Conservation (phyloP, 2,888 invertebrate species). For the Aspidapion aeneum region DNA sequence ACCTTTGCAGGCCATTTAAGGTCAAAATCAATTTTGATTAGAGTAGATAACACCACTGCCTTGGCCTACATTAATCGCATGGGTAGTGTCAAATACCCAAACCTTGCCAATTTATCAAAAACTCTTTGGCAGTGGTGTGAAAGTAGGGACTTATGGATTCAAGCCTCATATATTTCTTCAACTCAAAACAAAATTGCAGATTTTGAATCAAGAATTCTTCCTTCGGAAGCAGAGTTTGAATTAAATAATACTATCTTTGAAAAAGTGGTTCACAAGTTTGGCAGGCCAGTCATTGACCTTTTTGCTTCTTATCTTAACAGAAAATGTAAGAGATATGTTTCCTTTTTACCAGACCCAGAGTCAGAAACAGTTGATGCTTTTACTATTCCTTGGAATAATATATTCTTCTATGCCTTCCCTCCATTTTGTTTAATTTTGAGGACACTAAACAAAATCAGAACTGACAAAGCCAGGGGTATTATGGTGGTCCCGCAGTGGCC, state of each 20-base stretch:
- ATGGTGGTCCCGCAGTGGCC: slow-evolving; percentile 12
- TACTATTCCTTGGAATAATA: slow-evolving; percentile 23
- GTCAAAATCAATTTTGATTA: slow-evolving; percentile 6
- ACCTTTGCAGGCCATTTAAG: slow-evolving; percentile 2
- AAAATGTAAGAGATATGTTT: background rate
- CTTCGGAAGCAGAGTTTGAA: background rate
- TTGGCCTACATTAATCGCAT: slow-evolving; percentile 5
- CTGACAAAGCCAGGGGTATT: slow-evolving; percentile 25
- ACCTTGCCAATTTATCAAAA: background rate
- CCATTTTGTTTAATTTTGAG: slow-evolving; percentile 33
- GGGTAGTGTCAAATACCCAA: slow-evolving; percentile 10
- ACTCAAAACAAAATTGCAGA: background rate
- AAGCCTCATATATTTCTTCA: background rate
- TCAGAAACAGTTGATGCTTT: slow-evolving; percentile 32
- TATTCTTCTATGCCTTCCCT: slow-evolving; percentile 21
- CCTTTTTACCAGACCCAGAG: slow-evolving; percentile 22
- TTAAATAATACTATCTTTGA: background rate
- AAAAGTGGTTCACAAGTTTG: background rate
- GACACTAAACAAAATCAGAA: slow-evolving; percentile 34
- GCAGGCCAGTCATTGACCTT: background rate
- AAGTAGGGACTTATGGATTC: background rate
- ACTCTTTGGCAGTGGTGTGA: background rate
- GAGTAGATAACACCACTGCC: slow-evolving; percentile 5
- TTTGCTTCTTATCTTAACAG: background rate
- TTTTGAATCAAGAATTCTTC: background rate